Evolutionary conservation across 2,797 vertebrate species (phyloP), one percentile per base, ranked within the genome.

Genomic region (Antennarius maculatus): DNA sequence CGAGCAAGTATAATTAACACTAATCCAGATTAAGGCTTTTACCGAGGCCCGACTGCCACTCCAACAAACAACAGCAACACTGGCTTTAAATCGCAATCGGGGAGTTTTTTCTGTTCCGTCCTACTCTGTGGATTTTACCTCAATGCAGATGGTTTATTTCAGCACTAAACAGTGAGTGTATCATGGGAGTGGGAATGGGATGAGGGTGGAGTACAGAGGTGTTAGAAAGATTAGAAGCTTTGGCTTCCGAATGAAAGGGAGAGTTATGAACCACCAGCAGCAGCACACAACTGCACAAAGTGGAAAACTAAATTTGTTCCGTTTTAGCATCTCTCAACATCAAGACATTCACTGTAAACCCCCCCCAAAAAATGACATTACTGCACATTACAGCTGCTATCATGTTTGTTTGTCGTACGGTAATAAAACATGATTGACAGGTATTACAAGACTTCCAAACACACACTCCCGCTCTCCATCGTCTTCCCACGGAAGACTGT

Each of bases 1-100:
- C 69, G 77, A 85, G 85, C 79, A 73, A 80, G 73, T 69, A 81
- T 92, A 92, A 92, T 92, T 93, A 91, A 81, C 76, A 55, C 61
- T 84, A 77, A 92, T 88, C 88, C 88, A 87, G 87, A 90, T 89
- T 86, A 89, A 58, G 51, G 72, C 66, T 67, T 86, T 83, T 88
- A 80, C 85, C 52, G 68, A 77, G 64, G 71, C 71, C 63, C 49
- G 29, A 71, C 77, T 79, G 69, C 78, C 79, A 75, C 77, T 87
- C 79, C 67, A 58, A 58, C 79, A 84, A 86, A 86, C 73, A 71
- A 72, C 78, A 81, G 31, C 31, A 81, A 82, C 69, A 79, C 74
- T 55, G 52, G 79, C 74, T 79, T 23, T 64, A 46, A 75, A 69
- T 55, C 76, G 61, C 42, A 53, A 71, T 64, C 27, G 15, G 55